These are phyloP conservation scores for Desmophyllum pertusum DNA, from an alignment of 92 coral and sea anemone genomes.

Conservation along the genomic window DNA sequence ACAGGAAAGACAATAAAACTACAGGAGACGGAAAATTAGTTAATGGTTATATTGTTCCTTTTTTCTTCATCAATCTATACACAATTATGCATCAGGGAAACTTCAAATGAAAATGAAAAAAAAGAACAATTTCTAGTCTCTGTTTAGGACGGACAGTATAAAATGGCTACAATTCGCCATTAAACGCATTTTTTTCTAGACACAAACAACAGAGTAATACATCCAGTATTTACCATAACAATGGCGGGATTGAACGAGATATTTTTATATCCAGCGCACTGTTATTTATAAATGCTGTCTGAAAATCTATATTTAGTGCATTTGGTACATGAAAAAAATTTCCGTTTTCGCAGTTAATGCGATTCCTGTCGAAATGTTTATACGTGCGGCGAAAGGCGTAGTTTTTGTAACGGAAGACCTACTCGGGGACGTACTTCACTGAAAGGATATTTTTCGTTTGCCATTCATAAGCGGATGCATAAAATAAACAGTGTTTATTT, in stretches of 20 bases:
- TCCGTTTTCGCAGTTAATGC: too few species aligned
- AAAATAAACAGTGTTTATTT: too few species aligned
- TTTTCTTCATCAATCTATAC: not conserved
- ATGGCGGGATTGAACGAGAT: not conserved
- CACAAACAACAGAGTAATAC: not conserved
- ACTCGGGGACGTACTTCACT: not conserved
- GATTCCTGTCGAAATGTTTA: not conserved
- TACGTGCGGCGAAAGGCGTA: not conserved
- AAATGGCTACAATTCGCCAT: too few species aligned
- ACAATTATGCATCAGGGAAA: not conserved
- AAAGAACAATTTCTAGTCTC: not conserved
- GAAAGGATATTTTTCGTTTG: not conserved
- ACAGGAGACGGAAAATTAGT: constrained; percentile 19
- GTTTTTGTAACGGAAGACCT: not conserved
- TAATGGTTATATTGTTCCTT: constrained; percentile 4
- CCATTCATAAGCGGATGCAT: not conserved
- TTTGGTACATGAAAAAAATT: not conserved
- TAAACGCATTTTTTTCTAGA: not conserved
- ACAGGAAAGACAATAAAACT: not conserved
- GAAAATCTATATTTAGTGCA: not conserved
- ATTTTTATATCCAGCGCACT: not conserved
- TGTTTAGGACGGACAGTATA: not conserved
- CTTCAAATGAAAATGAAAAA: not conserved
- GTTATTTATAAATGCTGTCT: not conserved
- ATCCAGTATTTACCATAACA: not conserved